A percentile compares a stretch with the other conserved stretches of the same genome.
phyloP scores from a whole-genome alignment of 2,797 vertebrate species.

The Nyctalus aviator region DNA sequence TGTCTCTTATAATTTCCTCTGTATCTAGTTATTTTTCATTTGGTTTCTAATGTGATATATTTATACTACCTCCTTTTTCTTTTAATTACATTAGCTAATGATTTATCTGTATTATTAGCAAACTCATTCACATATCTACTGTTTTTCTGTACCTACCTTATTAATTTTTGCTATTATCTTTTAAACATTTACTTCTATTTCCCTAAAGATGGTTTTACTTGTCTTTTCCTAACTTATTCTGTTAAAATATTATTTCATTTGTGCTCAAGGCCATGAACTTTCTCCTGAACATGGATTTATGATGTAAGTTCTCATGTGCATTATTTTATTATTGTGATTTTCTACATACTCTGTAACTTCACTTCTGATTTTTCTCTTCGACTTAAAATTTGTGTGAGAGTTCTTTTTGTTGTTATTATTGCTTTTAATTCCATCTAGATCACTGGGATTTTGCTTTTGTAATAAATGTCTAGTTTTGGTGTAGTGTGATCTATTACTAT shows the following conservation, averaged over 20 bases:
- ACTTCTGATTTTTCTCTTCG: slow-evolving; percentile 15
- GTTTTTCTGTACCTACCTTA: not conserved
- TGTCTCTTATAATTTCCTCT: not conserved
- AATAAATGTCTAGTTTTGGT: not conserved
- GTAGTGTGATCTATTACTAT: not conserved
- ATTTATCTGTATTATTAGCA: not conserved
- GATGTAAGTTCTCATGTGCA: not conserved
- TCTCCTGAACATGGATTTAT: not conserved
- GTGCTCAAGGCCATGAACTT: not conserved
- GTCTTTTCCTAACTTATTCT: not conserved
- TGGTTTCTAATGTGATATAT: not conserved
- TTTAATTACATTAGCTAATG: not conserved
- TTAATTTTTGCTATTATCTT: not conserved
- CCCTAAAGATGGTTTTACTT: not conserved
- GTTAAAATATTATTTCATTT: not conserved
- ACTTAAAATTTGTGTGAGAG: not conserved
- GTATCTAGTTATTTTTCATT: not conserved
- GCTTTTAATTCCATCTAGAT: not conserved
- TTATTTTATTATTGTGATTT: not conserved
- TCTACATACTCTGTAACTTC: not conserved
- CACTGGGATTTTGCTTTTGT: not conserved
- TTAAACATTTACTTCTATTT: not conserved
- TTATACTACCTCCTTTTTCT: not conserved
- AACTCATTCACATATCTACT: not conserved
- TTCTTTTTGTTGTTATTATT: not conserved